A percentile compares a stretch with the other conserved stretches of the same genome.
Evolutionary conservation across 1,140 invertebrate species (phyloP).

Genomic region (Streblospio benedicti): DNA sequence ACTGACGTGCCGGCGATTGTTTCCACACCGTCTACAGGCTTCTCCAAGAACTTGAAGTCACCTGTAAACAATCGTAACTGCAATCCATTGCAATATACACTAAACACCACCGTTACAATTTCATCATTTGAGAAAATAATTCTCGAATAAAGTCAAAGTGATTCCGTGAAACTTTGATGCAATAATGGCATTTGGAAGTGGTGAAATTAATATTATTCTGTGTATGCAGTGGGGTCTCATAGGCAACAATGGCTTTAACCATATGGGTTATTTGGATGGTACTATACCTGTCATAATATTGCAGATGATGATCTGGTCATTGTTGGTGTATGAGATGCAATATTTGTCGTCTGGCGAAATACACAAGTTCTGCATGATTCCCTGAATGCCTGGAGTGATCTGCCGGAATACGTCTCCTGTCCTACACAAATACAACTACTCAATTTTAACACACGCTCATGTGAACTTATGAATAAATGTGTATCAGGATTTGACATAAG

Average conservation of each 20-base stretch:
- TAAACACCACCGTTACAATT: too few relatives aligned
- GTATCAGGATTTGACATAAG: too few relatives aligned
- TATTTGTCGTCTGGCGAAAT: conserved; percentile 91
- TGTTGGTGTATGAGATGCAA: conserved; percentile 91
- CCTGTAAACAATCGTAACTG: conserved; percentile 81
- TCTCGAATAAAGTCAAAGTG: too few relatives aligned
- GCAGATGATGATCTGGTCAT: conserved; percentile 62
- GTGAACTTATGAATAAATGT: too few relatives aligned
- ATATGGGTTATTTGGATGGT: too few relatives aligned
- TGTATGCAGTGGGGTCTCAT: too few relatives aligned
- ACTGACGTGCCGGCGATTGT: conserved; percentile 31
- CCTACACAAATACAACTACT: too few relatives aligned
- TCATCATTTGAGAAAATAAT: too few relatives aligned
- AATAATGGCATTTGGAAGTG: too few relatives aligned
- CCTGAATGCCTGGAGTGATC: conserved; percentile 77
- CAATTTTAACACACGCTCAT: not conserved
- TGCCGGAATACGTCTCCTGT: conserved; percentile 40
- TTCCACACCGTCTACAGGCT: conserved; percentile 57
- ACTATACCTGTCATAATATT: conserved; percentile 39
- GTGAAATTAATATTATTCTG: too few relatives aligned
- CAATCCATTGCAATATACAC: conserved; percentile 66
- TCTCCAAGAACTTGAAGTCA: conserved; percentile 74
- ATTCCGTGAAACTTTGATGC: too few relatives aligned
- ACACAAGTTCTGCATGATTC: conserved; percentile 90
- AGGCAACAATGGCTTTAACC: too few relatives aligned